Evolutionary conservation across 2,797 vertebrate species (phyloP), one percentile per base, ranked within the genome.

Genomic region (Limosa lapponica): DNA sequence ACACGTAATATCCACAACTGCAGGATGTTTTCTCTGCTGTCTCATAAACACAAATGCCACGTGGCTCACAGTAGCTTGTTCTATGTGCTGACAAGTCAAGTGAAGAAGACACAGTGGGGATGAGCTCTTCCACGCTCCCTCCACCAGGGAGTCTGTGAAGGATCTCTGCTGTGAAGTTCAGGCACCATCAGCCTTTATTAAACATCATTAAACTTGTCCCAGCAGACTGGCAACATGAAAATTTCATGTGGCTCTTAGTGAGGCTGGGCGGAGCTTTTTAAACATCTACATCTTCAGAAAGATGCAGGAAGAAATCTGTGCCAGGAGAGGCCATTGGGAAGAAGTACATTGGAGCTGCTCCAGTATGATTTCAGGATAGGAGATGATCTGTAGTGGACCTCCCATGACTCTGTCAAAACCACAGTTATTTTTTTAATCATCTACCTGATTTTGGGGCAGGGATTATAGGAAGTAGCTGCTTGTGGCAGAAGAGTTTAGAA

Each of bases 171-270:
- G 69, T 79, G 87, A 90, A 71, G 41, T 78, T 92, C 73, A 78
- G 72, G 52, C 65, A 28, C 81, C 78, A 43, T 87, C 83, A 83
- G 65, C 90, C 86, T 87, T 95, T 78, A 92, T 92, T 89, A 87
- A 91, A 73, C 52, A 67, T 55, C n/a, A 39, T 64, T 78, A 86
- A 84, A 86, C 16, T 41, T 16, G 4, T 90, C 89, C 65, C 86
- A 2, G 10, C 58, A 87, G 89, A 67, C 37, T 54, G 86, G 66
- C 70, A 72, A n/a, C 78, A 69, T 74, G 75, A 94, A 93, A 75
- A 93, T 89, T 92, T 92, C 71, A 82, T 79, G 66, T 72, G 84
- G 54, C 54, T 92, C 90, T 92, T 62, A 87, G 73, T 65, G 61
- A 69, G 73, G 49, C 70, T 54, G 87, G 80, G 77, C 2, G 16